These are phyloP conservation scores for Dolichotis patagonum DNA, from an alignment of 2,113 vertebrate genomes.

Conservation along the genomic window DNA sequence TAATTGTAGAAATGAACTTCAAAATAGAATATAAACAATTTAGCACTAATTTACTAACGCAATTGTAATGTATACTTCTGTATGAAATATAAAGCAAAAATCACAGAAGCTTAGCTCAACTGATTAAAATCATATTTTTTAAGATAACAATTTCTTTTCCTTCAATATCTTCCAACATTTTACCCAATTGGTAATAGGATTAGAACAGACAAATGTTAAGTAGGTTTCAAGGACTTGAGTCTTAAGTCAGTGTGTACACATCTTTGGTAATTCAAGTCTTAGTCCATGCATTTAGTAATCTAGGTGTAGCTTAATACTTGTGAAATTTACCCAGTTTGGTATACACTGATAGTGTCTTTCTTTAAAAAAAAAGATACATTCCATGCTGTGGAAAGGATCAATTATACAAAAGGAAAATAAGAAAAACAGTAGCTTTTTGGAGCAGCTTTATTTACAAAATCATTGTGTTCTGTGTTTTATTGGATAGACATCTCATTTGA, in stretches of 20 bases:
- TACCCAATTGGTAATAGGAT: background rate
- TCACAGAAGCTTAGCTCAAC: conserved; percentile 10
- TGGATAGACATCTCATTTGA: background rate
- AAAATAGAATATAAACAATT: conserved; percentile 9
- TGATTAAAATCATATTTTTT: conserved; percentile 31
- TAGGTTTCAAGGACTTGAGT: background rate
- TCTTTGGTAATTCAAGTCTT: background rate
- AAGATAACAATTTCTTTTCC: conserved; percentile 32
- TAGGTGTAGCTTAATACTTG: background rate
- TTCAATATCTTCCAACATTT: background rate
- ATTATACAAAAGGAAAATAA: background rate
- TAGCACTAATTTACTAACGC: background rate
- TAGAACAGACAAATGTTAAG: background rate
- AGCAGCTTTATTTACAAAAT: background rate
- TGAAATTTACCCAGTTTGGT: background rate
- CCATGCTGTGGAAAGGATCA: background rate
- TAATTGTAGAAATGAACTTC: background rate
- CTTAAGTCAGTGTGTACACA: background rate
- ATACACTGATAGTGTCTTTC: background rate
- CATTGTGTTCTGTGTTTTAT: background rate
- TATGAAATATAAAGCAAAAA: conserved; percentile 22
- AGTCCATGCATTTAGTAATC: background rate
- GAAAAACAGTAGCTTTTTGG: background rate
- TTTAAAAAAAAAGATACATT: background rate
- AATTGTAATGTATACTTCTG: background rate